Percentiles rank a stretch among this genome's conserved stretches.
Evolutionary conservation across 1,140 invertebrate genomes (phyloP).

Genomic region (Melitaea cinxia): DNA sequence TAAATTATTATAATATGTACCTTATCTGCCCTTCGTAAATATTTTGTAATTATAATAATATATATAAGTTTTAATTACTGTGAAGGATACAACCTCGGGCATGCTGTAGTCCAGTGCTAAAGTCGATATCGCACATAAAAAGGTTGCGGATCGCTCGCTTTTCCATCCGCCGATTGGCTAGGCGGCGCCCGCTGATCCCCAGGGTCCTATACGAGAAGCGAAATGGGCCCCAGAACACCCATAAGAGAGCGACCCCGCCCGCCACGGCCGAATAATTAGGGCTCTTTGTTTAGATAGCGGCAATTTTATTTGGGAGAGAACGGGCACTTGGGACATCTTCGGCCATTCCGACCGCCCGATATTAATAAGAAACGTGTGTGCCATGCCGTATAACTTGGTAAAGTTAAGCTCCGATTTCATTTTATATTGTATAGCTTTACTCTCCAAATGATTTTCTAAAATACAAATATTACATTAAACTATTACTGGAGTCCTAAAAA

Average conservation of each 20-base stretch:
- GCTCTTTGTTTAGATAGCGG: slow-evolving; percentile 83
- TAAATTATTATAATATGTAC: slow-evolving; percentile 41
- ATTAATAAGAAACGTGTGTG: slow-evolving; percentile 77
- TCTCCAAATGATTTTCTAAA: background rate
- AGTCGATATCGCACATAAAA: slow-evolving; percentile 77
- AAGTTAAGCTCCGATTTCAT: slow-evolving; percentile 31
- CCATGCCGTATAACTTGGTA: slow-evolving; percentile 24
- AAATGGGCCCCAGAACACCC: slow-evolving; percentile 82
- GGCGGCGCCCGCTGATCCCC: slow-evolving; percentile 78
- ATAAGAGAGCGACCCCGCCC: slow-evolving; percentile 82
- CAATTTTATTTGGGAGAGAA: slow-evolving; percentile 83
- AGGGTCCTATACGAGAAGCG: slow-evolving; percentile 80
- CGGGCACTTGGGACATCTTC: slow-evolving; percentile 76
- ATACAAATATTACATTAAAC: background rate
- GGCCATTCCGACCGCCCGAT: slow-evolving; percentile 75
- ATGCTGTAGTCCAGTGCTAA: slow-evolving; percentile 62
- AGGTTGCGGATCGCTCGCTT: slow-evolving; percentile 78
- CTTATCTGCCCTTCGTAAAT: slow-evolving; percentile 54
- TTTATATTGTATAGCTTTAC: slow-evolving; percentile 17
- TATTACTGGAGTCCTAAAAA: background rate
- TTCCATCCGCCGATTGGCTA: slow-evolving; percentile 80
- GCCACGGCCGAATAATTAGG: slow-evolving; percentile 83
- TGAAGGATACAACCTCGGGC: slow-evolving; percentile 43
- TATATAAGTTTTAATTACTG: slow-evolving; percentile 70
- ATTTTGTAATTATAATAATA: slow-evolving; percentile 70